A percentile compares a stretch with the other conserved stretches of the same genome.
phyloP scores from a whole-genome alignment of 2,888 invertebrate genomes.

The Eilema depressum region DNA sequence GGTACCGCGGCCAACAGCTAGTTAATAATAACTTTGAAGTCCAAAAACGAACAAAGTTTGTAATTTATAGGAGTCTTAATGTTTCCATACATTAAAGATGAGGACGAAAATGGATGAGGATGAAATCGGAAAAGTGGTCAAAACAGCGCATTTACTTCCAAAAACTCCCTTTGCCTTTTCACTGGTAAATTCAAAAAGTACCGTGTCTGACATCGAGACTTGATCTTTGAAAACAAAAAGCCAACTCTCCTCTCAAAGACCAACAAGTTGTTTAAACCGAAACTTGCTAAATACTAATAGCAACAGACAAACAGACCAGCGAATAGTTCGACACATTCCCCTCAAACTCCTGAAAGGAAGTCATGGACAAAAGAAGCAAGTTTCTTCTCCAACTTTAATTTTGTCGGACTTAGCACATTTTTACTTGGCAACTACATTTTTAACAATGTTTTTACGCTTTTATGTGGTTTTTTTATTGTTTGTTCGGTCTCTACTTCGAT shows the following conservation, averaged over 20 bases:
- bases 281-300: constrained; percentile 49
- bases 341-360: constrained; percentile 37
- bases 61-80: not conserved
- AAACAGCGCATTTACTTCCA: not conserved
- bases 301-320: constrained; percentile 41
- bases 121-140: not conserved
- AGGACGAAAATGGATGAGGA: not conserved
- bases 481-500: constrained; percentile 9
- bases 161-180: not conserved
- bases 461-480: constrained; percentile 25
- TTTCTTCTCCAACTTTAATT: constrained; percentile 48
- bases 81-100: not conserved
- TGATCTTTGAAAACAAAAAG: constrained; percentile 23
- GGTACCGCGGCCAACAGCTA: too few relatives aligned
- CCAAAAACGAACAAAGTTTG: not conserved
- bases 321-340: constrained; percentile 46
- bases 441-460: constrained; percentile 32
- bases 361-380: constrained; percentile 39
- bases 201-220: not conserved
- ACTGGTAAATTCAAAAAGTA: not conserved
- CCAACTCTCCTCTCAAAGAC: constrained; percentile 26
- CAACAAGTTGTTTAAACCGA: constrained; percentile 44
- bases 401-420: constrained; percentile 39
- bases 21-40: not conserved
- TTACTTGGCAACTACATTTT: constrained; percentile 32